Base-by-base conservation (phyloP, 2,888 invertebrate genomes). In the Orthosia cruda region DNA sequence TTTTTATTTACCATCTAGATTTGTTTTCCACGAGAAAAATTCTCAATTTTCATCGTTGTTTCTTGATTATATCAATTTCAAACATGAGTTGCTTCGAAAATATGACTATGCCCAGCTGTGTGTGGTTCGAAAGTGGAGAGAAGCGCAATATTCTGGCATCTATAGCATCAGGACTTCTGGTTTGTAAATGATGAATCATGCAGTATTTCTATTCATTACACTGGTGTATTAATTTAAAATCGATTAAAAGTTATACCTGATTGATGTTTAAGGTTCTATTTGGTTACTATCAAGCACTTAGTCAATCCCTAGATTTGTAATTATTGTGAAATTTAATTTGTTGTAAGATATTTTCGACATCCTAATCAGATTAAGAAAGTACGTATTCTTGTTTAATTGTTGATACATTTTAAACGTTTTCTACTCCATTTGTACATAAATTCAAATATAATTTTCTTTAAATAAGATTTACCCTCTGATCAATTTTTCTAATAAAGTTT, bases 111-210 rank as follows among this genome's bases (percentile, higher is more conserved):
- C 98, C 98, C 1, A 97, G 97, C 20, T 98, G 98, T 94, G 97
- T 99, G 87, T 99, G 98, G 97, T 98, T 99, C 85, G 99, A 99
- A 90, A 97, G 98, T 85, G 98, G 98, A 20, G 98, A 99, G 84
- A 98, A 98, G 91, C 97, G 99, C 87, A 99, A 99, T 95, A 98
- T 98, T 57, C 95, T 99, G 73, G 98, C 98, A 7, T 98, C 99
- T 3, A 97, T 99, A 88, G 93, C 98, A 59, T 97, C 99, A 80
- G 99, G 99, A 85, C 96, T 98, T 85, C 95, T 99, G 97, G 99
- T 99, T 97, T 96, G 97, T 94, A 84, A 86, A 88, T 90, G 90
- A 91, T 94, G 93, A 94, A 88, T 94, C 94, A 94, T 90, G 83
- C 59, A 64, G 59, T 74, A 70, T 73, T 77, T 76, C 65, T 72